Conservation (phyloP, 1,140 invertebrate genomes). For the Bombus confusus region DNA sequence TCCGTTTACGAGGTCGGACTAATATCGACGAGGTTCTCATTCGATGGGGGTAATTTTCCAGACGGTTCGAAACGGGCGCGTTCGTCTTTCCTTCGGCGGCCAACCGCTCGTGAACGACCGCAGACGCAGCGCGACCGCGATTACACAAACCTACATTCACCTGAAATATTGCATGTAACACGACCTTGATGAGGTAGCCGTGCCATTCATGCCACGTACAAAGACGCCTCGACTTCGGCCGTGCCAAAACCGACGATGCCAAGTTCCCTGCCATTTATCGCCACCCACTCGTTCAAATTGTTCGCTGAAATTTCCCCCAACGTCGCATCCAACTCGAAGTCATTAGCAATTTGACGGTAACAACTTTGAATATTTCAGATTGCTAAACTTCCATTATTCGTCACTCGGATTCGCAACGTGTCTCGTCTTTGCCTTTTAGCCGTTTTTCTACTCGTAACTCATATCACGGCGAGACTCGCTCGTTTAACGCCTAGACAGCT, state of each 20-base stretch:
- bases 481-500: not conserved
- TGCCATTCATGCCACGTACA: not conserved
- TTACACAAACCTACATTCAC: conserved; percentile 57
- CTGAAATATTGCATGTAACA: conserved; percentile 41
- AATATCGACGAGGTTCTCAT: not conserved
- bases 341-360: no score
- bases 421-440: not conserved
- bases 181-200: conserved; percentile 48
- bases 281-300: not conserved
- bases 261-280: conserved; percentile 37
- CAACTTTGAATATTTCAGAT: not conserved
- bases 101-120: conserved; percentile 6
- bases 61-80: conserved; percentile 10
- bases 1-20: not conserved
- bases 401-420: not conserved
- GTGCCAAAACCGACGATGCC: conserved; percentile 57
- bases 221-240: not conserved
- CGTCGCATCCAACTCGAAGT: not conserved
- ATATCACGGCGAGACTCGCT: not conserved
- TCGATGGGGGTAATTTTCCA: conserved; percentile 33
- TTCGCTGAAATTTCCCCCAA: not conserved
- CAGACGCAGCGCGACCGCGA: conserved; percentile 21
- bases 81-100: conserved; percentile 20
- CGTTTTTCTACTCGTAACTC: not conserved
- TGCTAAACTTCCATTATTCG: no score